These are phyloP conservation scores for Armadillidium nasatum DNA, from an alignment of 1,140 invertebrate genomes.

Conservation along the genomic window DNA sequence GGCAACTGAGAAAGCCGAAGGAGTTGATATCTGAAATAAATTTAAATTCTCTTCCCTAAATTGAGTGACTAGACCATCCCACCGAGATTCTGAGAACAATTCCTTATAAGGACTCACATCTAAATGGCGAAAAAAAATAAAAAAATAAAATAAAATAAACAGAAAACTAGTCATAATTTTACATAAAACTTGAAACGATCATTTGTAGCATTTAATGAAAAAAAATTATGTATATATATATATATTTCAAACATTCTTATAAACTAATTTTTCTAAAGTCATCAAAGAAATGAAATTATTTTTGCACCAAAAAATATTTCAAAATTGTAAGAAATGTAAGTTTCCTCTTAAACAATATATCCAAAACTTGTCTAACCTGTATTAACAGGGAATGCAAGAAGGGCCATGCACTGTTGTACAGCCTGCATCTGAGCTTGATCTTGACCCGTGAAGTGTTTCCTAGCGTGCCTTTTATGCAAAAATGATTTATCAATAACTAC, in stretches of 20 bases:
- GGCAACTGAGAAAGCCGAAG: slow-evolving; percentile 85
- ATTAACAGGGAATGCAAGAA: slow-evolving; percentile 81
- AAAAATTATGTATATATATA: no score
- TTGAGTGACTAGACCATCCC: slow-evolving; percentile 79
- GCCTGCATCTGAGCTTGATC: slow-evolving; percentile 81
- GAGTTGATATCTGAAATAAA: slow-evolving; percentile 83
- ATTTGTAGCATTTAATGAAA: no score
- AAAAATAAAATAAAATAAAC: no score
- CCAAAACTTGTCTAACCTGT: slow-evolving; percentile 55
- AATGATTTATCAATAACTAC: no score
- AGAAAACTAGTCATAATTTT: no score
- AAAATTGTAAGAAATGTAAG: no score
- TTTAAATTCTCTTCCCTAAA: slow-evolving; percentile 91
- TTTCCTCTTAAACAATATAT: background rate
- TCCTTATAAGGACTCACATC: slow-evolving; percentile 63
- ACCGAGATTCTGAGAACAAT: slow-evolving; percentile 63
- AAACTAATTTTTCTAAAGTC: no score
- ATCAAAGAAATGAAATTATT: no score
- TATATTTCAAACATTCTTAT: no score
- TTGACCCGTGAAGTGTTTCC: slow-evolving; percentile 82
- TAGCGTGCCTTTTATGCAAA: slow-evolving; percentile 65
- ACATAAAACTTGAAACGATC: no score
- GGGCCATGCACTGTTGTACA: slow-evolving; percentile 89
- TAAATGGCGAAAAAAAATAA: no score
- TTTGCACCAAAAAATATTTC: background rate